Evolutionary conservation across 2,888 invertebrate genomes (phyloP), one percentile per base, ranked within the genome.

Genomic region (Drosophila nigricruria): DNA sequence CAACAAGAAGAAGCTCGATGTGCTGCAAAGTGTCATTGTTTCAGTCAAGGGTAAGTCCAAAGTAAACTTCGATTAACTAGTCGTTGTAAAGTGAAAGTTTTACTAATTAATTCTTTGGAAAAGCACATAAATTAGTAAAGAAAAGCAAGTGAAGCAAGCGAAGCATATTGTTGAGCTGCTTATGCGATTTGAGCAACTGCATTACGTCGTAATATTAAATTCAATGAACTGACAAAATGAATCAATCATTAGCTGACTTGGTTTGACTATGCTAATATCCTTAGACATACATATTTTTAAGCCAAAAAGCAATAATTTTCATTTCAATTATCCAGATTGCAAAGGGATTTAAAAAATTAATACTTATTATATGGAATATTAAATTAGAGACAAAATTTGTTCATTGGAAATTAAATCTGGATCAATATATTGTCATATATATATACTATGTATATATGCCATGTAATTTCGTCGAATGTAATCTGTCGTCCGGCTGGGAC

Each of bases 41-140:
- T 91, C 93, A 42, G 94, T 94, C 34, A 94, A 94, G 91, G 94
- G 94, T 94, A 90, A 93, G 94, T 91, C 8, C 14, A 53, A 30
- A 23, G 12, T 52, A n/a, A 50, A 32, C 57, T 27, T 32, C 23
- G 20, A 10, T 36, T 45, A 32, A 20, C 43, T 16, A 47, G 14
- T 38, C 9, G 36, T 4, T 10, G 25, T n/a, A 38, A 38, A 36
- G 6, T 12, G 36, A 25, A 16, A 12, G 5, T 12, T n/a, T n/a
- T n/a, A 6, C 23, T 10, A n/a, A 36, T 16, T 34, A 18, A 50
- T 25, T n/a, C 45, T 16, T 4, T 4, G 2, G 16, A 8, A 34
- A 30, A 23, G n/a, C 36, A 25, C 34, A 36, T 36, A 5, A 52
- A 34, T n/a, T 30, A n/a, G 32, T 4, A 1, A 5, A 16, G 10